Conservation (phyloP, 2,113 vertebrate genomes). For the Psilopogon haemacephalus region DNA sequence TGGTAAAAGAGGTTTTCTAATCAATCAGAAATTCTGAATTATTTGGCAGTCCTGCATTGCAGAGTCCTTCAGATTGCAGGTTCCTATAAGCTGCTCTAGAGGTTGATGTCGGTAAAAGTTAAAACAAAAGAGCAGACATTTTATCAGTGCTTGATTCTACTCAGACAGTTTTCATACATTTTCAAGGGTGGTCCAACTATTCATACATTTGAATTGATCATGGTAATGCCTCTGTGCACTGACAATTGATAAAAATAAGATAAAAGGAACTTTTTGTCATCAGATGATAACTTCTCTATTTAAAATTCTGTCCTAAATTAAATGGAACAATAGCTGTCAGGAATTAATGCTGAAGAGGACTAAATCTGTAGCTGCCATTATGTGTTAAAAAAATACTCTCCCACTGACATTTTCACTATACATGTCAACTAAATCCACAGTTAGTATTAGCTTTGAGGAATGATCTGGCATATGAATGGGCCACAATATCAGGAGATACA, state of each 20-base stretch:
- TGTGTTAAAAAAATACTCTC: slow-evolving; percentile 39
- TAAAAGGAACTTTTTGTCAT: slow-evolving; percentile 26
- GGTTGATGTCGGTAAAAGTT: background rate
- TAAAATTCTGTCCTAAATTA: slow-evolving; percentile 29
- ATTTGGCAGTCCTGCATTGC: background rate
- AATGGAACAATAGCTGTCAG: slow-evolving; percentile 18
- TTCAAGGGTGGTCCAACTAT: background rate
- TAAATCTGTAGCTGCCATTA: slow-evolving; percentile 7
- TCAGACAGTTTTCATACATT: background rate
- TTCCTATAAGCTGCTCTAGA: background rate
- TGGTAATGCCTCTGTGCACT: background rate
- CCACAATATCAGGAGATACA: background rate
- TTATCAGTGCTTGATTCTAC: background rate
- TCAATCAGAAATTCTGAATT: background rate
- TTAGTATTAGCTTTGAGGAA: background rate
- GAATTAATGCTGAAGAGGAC: slow-evolving; percentile 1
- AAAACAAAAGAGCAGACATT: background rate
- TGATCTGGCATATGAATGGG: background rate
- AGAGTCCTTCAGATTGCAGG: background rate
- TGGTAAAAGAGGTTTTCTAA: background rate
- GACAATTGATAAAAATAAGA: slow-evolving; percentile 23
- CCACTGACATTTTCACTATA: background rate
- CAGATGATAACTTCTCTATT: background rate
- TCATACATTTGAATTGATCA: background rate
- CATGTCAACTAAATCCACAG: background rate